Conservation (phyloP, 1,140 invertebrate genomes). For the Leptestheria dahalacensis region DNA sequence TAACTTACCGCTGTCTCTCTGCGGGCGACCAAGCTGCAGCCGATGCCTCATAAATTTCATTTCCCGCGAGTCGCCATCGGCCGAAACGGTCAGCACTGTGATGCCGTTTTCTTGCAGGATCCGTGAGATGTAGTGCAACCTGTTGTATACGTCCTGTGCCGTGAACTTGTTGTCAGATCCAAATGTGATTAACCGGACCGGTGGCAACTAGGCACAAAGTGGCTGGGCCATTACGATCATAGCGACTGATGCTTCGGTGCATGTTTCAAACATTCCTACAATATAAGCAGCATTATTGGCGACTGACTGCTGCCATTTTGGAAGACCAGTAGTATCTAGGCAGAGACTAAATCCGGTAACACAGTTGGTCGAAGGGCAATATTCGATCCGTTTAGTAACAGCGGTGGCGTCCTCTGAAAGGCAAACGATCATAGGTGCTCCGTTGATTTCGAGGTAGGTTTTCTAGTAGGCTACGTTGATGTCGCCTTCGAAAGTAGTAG, state of each 20-base stretch:
- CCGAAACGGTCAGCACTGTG: not conserved
- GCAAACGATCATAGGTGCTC: not conserved
- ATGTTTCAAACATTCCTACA: not conserved
- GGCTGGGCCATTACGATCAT: not conserved
- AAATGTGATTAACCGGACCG: not conserved
- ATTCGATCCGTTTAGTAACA: not conserved
- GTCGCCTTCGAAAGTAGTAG: not conserved
- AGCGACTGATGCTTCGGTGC: not conserved
- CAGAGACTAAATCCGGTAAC: not conserved
- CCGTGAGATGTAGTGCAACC: not conserved
- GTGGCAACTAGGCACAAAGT: not conserved
- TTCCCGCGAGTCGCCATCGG: not conserved
- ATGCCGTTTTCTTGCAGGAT: not conserved
- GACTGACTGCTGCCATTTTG: not conserved
- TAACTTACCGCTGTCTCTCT: not conserved
- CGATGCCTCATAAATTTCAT: not conserved
- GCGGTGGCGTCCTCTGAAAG: not conserved
- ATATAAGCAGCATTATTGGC: not conserved
- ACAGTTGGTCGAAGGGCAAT: not conserved
- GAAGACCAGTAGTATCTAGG: not conserved
- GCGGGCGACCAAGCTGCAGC: not conserved
- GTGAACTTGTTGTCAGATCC: not conserved
- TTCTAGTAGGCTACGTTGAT: not conserved
- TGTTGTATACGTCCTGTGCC: not conserved
- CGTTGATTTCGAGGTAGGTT: not conserved